Conservation (phyloP, 37 sponge, comb jelly and placozoan genomes). For the Oopsacas minuta region DNA sequence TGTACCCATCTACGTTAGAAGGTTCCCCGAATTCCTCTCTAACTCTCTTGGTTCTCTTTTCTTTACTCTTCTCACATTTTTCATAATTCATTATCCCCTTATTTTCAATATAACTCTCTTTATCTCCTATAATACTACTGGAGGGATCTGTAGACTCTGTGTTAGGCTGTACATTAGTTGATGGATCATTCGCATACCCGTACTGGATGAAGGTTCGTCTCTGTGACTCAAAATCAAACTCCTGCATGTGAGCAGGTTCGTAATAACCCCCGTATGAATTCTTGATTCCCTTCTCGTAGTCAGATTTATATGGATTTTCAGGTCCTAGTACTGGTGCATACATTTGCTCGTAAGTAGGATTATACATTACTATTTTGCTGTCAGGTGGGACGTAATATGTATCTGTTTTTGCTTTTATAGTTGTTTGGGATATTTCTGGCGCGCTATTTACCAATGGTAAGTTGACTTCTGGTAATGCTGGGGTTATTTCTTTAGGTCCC, state of each 20-base stretch:
- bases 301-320: slow-evolving; percentile 70
- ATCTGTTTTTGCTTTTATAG: neutral
- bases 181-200: slow-evolving; percentile 6
- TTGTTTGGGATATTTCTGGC: slow-evolving; percentile 27
- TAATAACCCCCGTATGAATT: slow-evolving; percentile 71
- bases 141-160: neutral
- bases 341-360: slow-evolving; percentile 78
- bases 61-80: slow-evolving; percentile 27
- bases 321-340: slow-evolving; percentile 87
- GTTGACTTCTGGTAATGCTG: neutral
- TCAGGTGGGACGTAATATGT: slow-evolving; percentile 19
- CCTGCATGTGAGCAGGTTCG: slow-evolving; percentile 66
- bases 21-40: slow-evolving; percentile 67
- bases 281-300: slow-evolving; percentile 65
- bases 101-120: slow-evolving; percentile 29
- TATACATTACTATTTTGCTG: slow-evolving; percentile 61
- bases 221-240: slow-evolving; percentile 92
- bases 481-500: neutral
- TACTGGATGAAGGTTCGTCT: slow-evolving; percentile 70
- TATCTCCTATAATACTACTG: slow-evolving; percentile 58
- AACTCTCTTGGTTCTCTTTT: slow-evolving; percentile 58
- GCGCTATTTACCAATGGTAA: slow-evolving; percentile 32
- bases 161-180: neutral
- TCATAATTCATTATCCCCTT: slow-evolving; percentile 75
- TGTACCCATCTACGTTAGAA: slow-evolving; percentile 65